Evolutionary conservation across 1,140 invertebrate genomes (phyloP).

Genomic region (Ceratina australensis): DNA sequence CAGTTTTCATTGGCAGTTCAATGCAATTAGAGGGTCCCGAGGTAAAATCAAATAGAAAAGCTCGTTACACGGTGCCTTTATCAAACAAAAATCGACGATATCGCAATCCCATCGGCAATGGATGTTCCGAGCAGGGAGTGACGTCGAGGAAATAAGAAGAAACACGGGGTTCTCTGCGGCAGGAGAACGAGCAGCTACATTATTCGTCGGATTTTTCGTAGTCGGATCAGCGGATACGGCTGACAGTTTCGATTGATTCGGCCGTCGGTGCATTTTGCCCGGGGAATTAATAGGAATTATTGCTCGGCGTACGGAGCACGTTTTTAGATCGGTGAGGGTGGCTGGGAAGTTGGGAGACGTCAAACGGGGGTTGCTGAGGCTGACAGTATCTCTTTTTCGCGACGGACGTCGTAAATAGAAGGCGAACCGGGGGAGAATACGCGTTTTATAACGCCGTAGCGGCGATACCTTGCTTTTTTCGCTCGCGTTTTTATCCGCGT

Average conservation of each 20-base stretch:
- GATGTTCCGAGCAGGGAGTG: not conserved
- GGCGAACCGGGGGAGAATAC: not conserved
- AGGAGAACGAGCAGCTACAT: too few relatives aligned
- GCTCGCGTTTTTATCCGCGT: not conserved
- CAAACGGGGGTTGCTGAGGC: not conserved
- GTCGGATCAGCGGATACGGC: not conserved
- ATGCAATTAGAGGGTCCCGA: too few relatives aligned
- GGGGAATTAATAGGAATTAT: slow-evolving; percentile 17
- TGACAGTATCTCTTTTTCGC: not conserved
- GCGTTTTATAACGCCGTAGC: slow-evolving; percentile 9
- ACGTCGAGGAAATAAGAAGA: slow-evolving; percentile 4
- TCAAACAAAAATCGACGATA: not conserved
- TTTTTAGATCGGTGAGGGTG: not conserved
- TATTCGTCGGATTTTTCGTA: not conserved
- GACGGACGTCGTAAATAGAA: not conserved
- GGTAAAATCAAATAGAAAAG: too few relatives aligned
- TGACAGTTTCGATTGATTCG: not conserved
- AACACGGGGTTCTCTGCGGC: not conserved
- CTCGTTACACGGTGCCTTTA: too few relatives aligned
- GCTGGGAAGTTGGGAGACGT: not conserved
- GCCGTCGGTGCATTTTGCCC: not conserved
- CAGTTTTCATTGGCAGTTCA: too few relatives aligned
- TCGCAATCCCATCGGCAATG: not conserved
- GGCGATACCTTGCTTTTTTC: not conserved
- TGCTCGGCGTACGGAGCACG: not conserved